A percentile compares a stretch with the other conserved stretches of the same genome.
These are phyloP conservation scores for Physeter macrocephalus DNA, from an alignment of 2,113 vertebrate genomes.

Conservation along the genomic window DNA sequence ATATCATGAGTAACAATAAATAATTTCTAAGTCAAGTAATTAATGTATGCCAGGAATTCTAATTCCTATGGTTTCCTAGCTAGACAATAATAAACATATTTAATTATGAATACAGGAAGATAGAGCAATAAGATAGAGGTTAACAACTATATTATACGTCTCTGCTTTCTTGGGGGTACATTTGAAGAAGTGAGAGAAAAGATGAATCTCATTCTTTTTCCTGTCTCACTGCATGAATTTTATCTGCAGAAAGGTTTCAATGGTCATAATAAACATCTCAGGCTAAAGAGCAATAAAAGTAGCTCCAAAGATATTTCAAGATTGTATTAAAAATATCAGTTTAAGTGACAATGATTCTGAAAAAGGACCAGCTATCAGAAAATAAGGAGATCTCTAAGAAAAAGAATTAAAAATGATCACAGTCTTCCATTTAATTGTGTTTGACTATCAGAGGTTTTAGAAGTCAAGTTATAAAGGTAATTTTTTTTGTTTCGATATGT, in stretches of 20 bases:
- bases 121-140: background rate
- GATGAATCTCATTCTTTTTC: background rate
- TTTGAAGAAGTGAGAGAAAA: background rate
- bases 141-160: background rate
- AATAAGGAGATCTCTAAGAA: background rate
- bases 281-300: background rate
- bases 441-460: background rate
- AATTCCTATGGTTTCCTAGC: background rate
- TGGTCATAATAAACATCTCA: background rate
- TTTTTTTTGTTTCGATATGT: background rate
- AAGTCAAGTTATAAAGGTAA: background rate
- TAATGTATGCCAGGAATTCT: background rate
- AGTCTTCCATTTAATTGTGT: background rate
- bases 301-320: background rate
- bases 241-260: background rate
- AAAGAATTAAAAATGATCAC: background rate
- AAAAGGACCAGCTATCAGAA: background rate
- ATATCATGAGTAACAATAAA: background rate
- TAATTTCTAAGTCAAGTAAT: background rate
- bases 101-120: background rate
- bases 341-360: background rate
- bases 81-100: background rate
- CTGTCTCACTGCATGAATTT: background rate
- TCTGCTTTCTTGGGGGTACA: background rate
- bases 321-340: background rate